phyloP scores from a whole-genome alignment of 2,113 vertebrate species.

The Neotragus pygmaeus region DNA sequence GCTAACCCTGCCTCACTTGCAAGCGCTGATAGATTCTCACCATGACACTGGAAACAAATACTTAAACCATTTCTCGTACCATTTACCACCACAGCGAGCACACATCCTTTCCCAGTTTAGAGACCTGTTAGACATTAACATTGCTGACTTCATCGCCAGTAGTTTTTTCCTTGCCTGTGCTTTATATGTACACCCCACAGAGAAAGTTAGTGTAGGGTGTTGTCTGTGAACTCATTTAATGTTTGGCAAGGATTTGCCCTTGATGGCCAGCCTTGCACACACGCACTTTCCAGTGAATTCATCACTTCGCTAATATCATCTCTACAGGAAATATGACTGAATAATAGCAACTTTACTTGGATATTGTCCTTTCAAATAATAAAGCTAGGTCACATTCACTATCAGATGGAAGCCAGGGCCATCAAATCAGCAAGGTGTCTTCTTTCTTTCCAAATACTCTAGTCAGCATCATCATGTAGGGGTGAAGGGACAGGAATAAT shows the following conservation, averaged over 20 bases:
- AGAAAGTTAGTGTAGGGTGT: background rate
- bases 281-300: slow-evolving; percentile 22
- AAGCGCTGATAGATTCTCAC: background rate
- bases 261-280: background rate
- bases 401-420: background rate
- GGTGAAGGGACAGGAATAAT: background rate
- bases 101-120: background rate
- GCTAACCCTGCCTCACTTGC: background rate
- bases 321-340: slow-evolving; percentile 1
- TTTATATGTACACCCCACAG: background rate
- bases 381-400: background rate
- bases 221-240: background rate
- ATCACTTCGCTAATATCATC: background rate
- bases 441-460: background rate
- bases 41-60: background rate
- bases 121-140: slow-evolving; percentile 18
- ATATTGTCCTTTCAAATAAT: background rate
- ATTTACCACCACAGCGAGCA: background rate
- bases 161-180: background rate
- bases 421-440: background rate
- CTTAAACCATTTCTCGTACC: background rate
- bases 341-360: background rate
- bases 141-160: background rate
- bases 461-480: background rate
- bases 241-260: slow-evolving; percentile 26